Conservation (phyloP, 1,140 invertebrate genomes). For the Nephotettix cincticeps region DNA sequence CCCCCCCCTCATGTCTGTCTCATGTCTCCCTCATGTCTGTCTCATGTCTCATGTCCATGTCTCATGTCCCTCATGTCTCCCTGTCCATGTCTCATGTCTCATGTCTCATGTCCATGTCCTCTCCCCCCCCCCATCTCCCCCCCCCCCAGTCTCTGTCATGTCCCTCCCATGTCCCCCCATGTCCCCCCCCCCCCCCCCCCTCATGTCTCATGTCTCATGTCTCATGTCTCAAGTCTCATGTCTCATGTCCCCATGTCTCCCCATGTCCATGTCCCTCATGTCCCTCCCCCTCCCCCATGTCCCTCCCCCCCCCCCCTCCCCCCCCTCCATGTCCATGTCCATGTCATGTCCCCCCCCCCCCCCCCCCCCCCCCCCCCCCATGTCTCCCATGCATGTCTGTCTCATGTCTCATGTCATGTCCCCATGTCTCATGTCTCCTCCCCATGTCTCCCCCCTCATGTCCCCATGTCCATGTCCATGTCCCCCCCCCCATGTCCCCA, state of each 20-base stretch:
- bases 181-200: background rate
- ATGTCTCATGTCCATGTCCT: too few species aligned
- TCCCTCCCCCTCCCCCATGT: background rate
- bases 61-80: too few species aligned
- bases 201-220: too few species aligned
- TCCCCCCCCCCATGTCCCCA: too few species aligned
- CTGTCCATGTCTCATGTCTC: too few species aligned
- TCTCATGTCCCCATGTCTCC: background rate
- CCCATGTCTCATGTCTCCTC: background rate
- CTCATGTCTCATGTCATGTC: background rate
- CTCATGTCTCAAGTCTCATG: too few species aligned
- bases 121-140: background rate
- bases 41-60: too few species aligned
- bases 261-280: background rate
- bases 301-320: background rate
- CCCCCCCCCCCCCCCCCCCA: too few species aligned
- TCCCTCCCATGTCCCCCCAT: background rate
- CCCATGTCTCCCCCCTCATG: background rate
- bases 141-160: background rate
- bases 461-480: too few species aligned
- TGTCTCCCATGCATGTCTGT: background rate
- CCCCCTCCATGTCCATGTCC: background rate
- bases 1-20: background rate
- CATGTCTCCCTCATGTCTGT: background rate
- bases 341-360: background rate